phyloP scores from a whole-genome alignment of 2,888 invertebrate species.

The Pharmacophagus antenor region DNA sequence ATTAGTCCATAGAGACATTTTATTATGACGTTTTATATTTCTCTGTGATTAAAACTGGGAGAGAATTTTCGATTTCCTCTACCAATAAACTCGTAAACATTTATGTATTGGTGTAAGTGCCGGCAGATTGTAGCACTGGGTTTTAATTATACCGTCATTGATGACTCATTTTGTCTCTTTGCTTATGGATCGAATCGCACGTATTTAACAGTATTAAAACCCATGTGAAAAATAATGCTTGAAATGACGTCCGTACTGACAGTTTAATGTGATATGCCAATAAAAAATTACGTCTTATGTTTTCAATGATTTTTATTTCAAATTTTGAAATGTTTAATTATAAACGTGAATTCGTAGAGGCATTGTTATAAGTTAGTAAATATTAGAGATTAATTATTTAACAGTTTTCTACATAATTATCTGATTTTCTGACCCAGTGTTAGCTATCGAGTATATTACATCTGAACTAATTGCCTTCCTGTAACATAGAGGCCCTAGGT shows the following conservation, averaged over 20 bases:
- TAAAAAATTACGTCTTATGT: no score
- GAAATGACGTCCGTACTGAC: neutral
- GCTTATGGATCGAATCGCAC: neutral
- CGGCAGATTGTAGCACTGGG: constrained; percentile 5
- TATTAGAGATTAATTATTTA: no score
- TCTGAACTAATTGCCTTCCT: no score
- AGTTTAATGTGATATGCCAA: constrained; percentile 2
- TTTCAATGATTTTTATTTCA: no score
- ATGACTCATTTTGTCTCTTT: constrained; percentile 8
- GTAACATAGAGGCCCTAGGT: no score
- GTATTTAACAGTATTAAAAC: neutral
- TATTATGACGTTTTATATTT: neutral
- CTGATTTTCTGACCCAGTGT: no score
- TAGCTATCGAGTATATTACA: no score
- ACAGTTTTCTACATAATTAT: no score
- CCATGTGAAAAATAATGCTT: neutral
- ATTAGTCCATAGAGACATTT: no score
- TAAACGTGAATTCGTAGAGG: no score
- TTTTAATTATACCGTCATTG: constrained; percentile 10
- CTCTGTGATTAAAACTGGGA: neutral
- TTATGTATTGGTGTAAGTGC: constrained; percentile 9
- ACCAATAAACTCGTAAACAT: constrained; percentile 8
- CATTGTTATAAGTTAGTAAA: no score
- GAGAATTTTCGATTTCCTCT: constrained; percentile 1
- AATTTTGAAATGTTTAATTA: no score